phyloP scores from a whole-genome alignment of 2,888 invertebrate species.

The Scaptodrosophila latifasciaeformis region DNA sequence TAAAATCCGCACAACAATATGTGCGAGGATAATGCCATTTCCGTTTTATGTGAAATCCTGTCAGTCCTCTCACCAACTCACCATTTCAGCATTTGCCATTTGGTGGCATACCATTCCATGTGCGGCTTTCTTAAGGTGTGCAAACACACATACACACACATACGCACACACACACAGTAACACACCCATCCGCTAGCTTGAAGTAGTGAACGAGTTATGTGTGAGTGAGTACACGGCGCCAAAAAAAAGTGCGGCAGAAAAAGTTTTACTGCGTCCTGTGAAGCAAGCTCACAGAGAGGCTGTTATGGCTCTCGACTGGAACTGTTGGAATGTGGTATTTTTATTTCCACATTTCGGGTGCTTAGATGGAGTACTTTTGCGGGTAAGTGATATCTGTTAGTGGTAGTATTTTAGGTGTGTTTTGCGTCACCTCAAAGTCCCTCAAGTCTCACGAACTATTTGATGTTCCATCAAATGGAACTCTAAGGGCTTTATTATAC shows the following conservation, averaged over 20 bases:
- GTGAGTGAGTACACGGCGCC: conserved; percentile 45
- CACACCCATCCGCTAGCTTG: not conserved
- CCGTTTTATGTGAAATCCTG: conserved; percentile 69
- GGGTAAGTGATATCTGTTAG: too few relatives aligned
- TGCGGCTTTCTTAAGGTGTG: conserved; percentile 13
- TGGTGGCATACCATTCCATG: too few relatives aligned
- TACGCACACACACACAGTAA: too few relatives aligned
- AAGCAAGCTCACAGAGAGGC: too few relatives aligned
- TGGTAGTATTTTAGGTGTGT: too few relatives aligned
- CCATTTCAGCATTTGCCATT: too few relatives aligned
- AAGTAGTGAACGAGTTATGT: conserved; percentile 3
- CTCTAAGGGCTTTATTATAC: too few relatives aligned
- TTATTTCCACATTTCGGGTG: conserved; percentile 8
- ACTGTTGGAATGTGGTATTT: conserved; percentile 39
- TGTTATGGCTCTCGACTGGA: conserved; percentile 51
- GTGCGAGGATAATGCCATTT: conserved; percentile 69
- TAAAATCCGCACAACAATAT: conserved; percentile 69
- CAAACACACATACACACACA: too few relatives aligned
- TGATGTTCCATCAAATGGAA: too few relatives aligned
- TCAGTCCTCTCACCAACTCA: conserved; percentile 38
- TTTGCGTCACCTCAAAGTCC: too few relatives aligned
- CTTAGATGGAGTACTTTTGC: too few relatives aligned
- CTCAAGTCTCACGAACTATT: too few relatives aligned
- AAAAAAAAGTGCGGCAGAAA: conserved; percentile 29
- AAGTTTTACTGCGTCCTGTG: conserved; percentile 2